Conservation (phyloP, 1,140 invertebrate genomes). For the Neodiprion lecontei region DNA sequence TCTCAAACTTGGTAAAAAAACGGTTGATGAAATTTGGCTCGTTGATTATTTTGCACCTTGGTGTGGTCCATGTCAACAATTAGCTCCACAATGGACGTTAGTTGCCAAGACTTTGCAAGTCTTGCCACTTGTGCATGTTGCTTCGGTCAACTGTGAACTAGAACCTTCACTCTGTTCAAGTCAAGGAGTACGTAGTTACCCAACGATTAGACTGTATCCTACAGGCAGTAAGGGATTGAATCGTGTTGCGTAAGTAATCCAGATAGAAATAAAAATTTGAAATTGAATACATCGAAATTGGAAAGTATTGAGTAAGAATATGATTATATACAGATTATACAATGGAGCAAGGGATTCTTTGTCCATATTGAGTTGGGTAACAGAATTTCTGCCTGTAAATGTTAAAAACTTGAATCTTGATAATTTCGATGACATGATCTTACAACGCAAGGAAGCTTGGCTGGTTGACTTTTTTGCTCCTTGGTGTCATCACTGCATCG, state of each 20-base stretch:
- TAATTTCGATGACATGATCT: conserved; percentile 53
- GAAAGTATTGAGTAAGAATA: conserved; percentile 17
- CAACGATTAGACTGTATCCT: conserved; percentile 75
- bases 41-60: conserved; percentile 76
- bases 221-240: conserved; percentile 59
- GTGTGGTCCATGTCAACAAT: conserved; percentile 74
- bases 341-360: conserved; percentile 67
- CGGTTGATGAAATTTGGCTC: conserved; percentile 64
- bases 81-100: conserved; percentile 69
- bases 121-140: conserved; percentile 67
- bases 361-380: conserved; percentile 68
- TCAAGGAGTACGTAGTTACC: conserved; percentile 72
- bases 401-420: conserved; percentile 53
- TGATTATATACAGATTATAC: conserved; percentile 62
- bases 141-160: conserved; percentile 72
- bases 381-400: conserved; percentile 66
- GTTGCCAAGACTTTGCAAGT: conserved; percentile 59
- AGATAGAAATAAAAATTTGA: background rate
- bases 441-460: conserved; percentile 63
- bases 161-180: conserved; percentile 65
- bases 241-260: conserved; percentile 62
- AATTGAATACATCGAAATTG: conserved; percentile 26
- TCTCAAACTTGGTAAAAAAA: conserved; percentile 61
- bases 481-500: conserved; percentile 78
- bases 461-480: conserved; percentile 79